A percentile compares a stretch with the other conserved stretches of the same genome.
These are phyloP conservation scores for Pecten maximus DNA, from an alignment of 2,888 invertebrate species.

Conservation along the genomic window DNA sequence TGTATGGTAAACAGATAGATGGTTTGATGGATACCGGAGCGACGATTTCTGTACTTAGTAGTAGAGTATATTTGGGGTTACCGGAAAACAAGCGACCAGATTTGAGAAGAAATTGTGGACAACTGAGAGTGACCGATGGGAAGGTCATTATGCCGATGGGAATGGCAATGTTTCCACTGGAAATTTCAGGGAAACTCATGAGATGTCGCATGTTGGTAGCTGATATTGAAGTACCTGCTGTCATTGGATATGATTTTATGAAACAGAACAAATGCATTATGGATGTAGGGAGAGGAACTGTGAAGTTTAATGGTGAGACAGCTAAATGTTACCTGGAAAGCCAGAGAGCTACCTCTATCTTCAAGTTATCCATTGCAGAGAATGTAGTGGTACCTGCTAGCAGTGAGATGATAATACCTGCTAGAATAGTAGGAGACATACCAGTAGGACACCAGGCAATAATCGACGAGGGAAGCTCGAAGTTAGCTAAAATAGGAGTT, in stretches of 20 bases:
- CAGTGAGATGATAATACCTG: no score
- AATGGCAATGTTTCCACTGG: conserved; percentile 19
- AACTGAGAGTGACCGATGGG: conserved; percentile 45
- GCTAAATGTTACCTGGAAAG: conserved; percentile 14
- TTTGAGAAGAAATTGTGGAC: no score
- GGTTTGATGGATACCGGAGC: conserved; percentile 40
- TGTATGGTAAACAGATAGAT: conserved; percentile 10
- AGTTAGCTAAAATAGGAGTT: conserved; percentile 30
- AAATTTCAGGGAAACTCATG: background rate
- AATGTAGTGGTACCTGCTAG: no score
- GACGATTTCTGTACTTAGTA: conserved; percentile 41
- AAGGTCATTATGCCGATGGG: background rate
- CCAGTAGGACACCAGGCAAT: no score
- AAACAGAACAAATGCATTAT: conserved; percentile 33
- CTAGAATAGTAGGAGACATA: no score
- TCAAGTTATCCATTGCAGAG: no score
- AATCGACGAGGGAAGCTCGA: background rate
- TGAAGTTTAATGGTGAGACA: conserved; percentile 10
- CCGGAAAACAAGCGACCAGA: background rate
- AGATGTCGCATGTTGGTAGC: conserved; percentile 10
- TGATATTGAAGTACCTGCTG: conserved; percentile 39
- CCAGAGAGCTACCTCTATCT: no score
- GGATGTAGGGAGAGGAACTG: background rate
- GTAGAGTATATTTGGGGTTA: conserved; percentile 31
- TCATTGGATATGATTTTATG: no score